These are phyloP conservation scores for Sarotherodon lohbergeri DNA, from an alignment of 2,113 vertebrate species.

Conservation along the genomic window DNA sequence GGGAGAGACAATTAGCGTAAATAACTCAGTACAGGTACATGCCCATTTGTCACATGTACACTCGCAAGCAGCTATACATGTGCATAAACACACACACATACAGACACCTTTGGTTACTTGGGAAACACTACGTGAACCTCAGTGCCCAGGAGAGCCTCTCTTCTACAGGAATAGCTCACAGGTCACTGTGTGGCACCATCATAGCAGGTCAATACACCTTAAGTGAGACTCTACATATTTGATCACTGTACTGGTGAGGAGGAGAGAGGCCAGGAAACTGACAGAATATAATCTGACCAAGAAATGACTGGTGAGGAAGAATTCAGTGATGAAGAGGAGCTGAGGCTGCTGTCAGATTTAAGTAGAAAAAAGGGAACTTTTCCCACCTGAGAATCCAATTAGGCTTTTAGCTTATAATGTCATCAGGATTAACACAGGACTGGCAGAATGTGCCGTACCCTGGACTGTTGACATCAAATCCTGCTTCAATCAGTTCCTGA, in stretches of 20 bases:
- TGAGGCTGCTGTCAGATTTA: not conserved
- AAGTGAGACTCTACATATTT: not conserved
- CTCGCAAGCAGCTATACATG: not conserved
- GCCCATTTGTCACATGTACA: not conserved
- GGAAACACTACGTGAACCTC: not conserved
- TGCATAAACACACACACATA: not conserved
- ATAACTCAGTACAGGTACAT: not conserved
- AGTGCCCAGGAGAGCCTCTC: not conserved
- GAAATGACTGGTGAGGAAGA: not conserved
- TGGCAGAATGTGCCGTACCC: not conserved
- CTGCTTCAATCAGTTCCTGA: not conserved
- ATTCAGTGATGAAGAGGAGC: not conserved
- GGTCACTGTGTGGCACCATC: not conserved
- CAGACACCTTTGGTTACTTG: not conserved
- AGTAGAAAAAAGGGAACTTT: accelerated
- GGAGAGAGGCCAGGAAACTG: not conserved
- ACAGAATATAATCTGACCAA: not conserved
- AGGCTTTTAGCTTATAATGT: not conserved
- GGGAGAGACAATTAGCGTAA: not conserved
- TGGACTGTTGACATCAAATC: not conserved
- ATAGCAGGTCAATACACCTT: not conserved
- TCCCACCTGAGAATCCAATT: not conserved
- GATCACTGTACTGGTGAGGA: not conserved
- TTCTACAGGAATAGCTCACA: not conserved
- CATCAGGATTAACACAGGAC: not conserved